Percentiles rank a stretch among this genome's conserved stretches.
phyloP scores from a whole-genome alignment of 2,113 vertebrate genomes.

The mouse (Mus musculus) region GRCm39 chr17:34156001-34156500 shows the following conservation, averaged over 20 bases:
- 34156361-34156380: constrained; percentile 57
- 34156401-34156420: neutral
- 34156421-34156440: constrained; percentile 6
- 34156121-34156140: constrained; percentile 42
- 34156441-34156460: neutral
- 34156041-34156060: constrained; percentile 91
- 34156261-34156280: neutral
- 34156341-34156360: constrained; percentile 30
- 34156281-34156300: neutral
- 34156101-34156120: constrained; percentile 87
- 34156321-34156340: constrained; percentile 9
- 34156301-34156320: neutral
- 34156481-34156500: neutral
- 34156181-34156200: constrained; percentile 89
- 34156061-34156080: constrained; percentile 96
- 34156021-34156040: constrained; percentile 80
- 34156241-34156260: constrained; percentile 81
- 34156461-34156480: neutral
- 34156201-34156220: constrained; percentile 93
- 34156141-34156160: constrained; percentile 70
- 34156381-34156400: neutral
- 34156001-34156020: neutral
- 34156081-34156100: constrained; percentile 92
- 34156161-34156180: constrained; percentile 79
- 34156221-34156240: constrained; percentile 90